Conservation (phyloP, 2,113 vertebrate species). For the Neodon shergylaensis region DNA sequence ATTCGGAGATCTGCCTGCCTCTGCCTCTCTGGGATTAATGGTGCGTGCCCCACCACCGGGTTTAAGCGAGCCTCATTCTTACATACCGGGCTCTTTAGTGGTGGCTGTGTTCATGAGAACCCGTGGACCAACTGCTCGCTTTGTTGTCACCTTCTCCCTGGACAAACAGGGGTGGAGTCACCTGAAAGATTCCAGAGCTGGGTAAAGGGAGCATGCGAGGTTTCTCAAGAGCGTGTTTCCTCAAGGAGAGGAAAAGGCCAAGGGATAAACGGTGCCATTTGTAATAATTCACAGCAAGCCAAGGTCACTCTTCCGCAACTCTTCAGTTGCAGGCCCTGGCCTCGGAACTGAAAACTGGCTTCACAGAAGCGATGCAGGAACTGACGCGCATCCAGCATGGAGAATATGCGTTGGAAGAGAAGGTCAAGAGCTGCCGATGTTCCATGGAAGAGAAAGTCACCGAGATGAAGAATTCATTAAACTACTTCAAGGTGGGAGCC, state of each 20-base stretch:
- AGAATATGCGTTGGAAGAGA: slow-evolving; percentile 93
- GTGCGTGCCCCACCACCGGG: too few species aligned
- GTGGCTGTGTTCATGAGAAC: neutral
- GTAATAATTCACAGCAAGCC: neutral
- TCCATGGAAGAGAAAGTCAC: slow-evolving; percentile 95
- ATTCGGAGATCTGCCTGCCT: neutral
- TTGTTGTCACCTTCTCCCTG: slow-evolving; percentile 26
- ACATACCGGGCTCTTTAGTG: neutral
- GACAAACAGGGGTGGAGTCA: neutral
- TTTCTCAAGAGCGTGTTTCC: slow-evolving; percentile 42
- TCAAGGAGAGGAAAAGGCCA: slow-evolving; percentile 27
- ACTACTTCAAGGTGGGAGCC: slow-evolving; percentile 92
- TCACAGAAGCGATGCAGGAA: slow-evolving; percentile 92
- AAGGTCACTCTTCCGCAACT: slow-evolving; percentile 51
- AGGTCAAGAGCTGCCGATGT: slow-evolving; percentile 91
- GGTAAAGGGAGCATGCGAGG: neutral
- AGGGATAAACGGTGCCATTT: neutral
- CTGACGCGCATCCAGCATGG: slow-evolving; percentile 91
- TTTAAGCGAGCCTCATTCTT: slow-evolving; percentile 47
- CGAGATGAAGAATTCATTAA: slow-evolving; percentile 95
- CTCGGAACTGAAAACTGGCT: slow-evolving; percentile 94
- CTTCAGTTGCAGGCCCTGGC: slow-evolving; percentile 94
- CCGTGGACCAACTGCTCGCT: neutral
- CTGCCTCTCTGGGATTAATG: neutral
- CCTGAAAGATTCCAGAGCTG: neutral